These are phyloP conservation scores for Amphipoea lucens DNA, from an alignment of 2,888 invertebrate species.

Conservation along the genomic window DNA sequence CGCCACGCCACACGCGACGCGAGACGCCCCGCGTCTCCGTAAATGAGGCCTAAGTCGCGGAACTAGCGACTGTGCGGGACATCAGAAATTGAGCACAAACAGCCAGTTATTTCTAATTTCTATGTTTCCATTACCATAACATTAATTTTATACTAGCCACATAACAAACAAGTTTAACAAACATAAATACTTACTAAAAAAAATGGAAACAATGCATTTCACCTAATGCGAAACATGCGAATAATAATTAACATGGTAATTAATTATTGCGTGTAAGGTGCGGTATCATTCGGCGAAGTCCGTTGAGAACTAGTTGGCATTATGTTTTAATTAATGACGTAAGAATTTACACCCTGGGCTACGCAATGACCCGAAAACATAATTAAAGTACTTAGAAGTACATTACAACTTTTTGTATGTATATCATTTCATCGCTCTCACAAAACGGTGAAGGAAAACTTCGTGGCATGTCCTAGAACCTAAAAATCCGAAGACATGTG, in stretches of 20 bases:
- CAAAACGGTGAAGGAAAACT: too few species aligned
- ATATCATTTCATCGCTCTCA: too few species aligned
- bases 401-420: too few species aligned
- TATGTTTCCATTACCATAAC: conserved; percentile 14
- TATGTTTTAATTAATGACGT: conserved; percentile 48
- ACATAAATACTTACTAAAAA: neutral
- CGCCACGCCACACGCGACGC: too few species aligned
- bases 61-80: too few species aligned
- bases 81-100: conserved; percentile 3
- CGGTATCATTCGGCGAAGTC: conserved; percentile 36
- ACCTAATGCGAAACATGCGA: conserved; percentile 54
- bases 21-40: too few species aligned
- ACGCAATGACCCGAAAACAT: conserved; percentile 21
- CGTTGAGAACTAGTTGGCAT: conserved; percentile 26
- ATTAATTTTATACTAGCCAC: neutral
- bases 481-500: too few species aligned
- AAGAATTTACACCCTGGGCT: conserved; percentile 36
- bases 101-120: conserved; percentile 4
- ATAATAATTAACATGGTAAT: conserved; percentile 49
- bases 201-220: conserved; percentile 55
- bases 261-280: conserved; percentile 50
- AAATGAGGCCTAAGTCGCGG: too few species aligned
- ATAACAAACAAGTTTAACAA: conserved; percentile 5
- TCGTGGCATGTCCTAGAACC: too few species aligned
- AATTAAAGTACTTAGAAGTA: neutral